Evolutionary conservation across 2,888 invertebrate genomes (phyloP), one percentile per base, ranked within the genome.

Genomic region (Carpatolechia fugitivella): DNA sequence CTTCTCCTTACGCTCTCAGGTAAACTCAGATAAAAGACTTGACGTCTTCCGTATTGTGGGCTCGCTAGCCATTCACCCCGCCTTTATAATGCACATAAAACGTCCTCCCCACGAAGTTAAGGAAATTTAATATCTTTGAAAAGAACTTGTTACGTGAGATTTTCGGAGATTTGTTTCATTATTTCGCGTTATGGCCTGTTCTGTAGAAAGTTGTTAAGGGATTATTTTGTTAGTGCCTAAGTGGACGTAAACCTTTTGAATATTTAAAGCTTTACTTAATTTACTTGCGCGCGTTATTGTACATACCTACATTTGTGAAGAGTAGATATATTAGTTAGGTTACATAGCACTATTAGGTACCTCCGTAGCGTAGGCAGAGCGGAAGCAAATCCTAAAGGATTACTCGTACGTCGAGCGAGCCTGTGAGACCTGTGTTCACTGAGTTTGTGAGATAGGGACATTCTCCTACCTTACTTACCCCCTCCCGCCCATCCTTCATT

Each of bases 11-110:
- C 70, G 66, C 66, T 62, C n/a, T 36, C 66, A 69, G 64, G 70
- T 70, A 66, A 60, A 61, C 60, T 61, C 62, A 66, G 68, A 72
- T 75, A 74, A 76, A 76, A 68, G 64, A 66, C 63, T 61, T 60
- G 60, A 64, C 65, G 68, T 64, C 66, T 65, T 48, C 67, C 69
- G 68, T 70, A 70, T 71, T 76, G 73, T 70, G 68, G 67, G 72
- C 72, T 73, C 66, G 63, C 69, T 72, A 72, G 69, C 72, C 72
- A 70, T 76, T 77, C 70, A 6, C 24, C 24, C 6, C 68, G 66
- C 60, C 60, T 68, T 62, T 61, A 69, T 68, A 69, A 69, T 68
- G 62, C 64, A 66, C 60, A 64, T 59, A 68, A 67, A 70, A 69
- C 50, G 69, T 24, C 41, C 63, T 63, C 54, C 62, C 57, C 51